Conservation (phyloP, 2,797 vertebrate species). For the Trachurus trachurus region DNA sequence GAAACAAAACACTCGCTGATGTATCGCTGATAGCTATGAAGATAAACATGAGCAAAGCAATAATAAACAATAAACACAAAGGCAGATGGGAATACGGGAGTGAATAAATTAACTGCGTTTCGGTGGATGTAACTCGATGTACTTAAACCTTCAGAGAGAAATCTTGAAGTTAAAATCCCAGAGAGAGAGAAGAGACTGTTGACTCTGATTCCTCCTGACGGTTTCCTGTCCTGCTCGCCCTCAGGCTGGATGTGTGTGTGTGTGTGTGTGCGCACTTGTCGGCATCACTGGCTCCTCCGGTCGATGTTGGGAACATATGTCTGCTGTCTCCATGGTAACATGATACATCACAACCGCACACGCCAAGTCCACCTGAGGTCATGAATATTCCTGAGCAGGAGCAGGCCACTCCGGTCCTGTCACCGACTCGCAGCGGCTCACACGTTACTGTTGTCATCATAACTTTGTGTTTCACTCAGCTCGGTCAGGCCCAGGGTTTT, state of each 20-base stretch:
- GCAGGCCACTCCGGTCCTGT: background rate
- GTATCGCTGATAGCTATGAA: slow-evolving; percentile 61
- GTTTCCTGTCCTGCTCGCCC: slow-evolving; percentile 68
- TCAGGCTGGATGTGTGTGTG: slow-evolving; percentile 36
- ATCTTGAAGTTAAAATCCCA: slow-evolving; percentile 50
- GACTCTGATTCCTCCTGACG: slow-evolving; percentile 78
- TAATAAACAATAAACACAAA: slow-evolving; percentile 69
- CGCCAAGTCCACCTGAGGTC: slow-evolving; percentile 51
- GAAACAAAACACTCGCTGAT: slow-evolving; percentile 62
- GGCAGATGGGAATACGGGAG: slow-evolving; percentile 60
- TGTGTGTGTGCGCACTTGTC: slow-evolving; percentile 15
- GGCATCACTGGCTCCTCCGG: slow-evolving; percentile 53
- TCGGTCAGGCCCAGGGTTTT: background rate
- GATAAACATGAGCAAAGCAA: slow-evolving; percentile 53
- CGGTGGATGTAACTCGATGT: slow-evolving; percentile 38
- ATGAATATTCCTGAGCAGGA: slow-evolving; percentile 27
- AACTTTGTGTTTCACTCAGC: background rate
- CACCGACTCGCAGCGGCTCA: background rate
- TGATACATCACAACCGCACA: slow-evolving; percentile 59
- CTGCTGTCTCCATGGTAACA: slow-evolving; percentile 75
- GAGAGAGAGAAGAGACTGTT: slow-evolving; percentile 65
- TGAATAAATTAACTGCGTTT: slow-evolving; percentile 55
- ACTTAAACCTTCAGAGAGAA: slow-evolving; percentile 59
- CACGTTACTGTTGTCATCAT: background rate
- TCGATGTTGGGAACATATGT: slow-evolving; percentile 74